Conservation (phyloP, 2,888 invertebrate genomes). For the Podabrus alpinus region DNA sequence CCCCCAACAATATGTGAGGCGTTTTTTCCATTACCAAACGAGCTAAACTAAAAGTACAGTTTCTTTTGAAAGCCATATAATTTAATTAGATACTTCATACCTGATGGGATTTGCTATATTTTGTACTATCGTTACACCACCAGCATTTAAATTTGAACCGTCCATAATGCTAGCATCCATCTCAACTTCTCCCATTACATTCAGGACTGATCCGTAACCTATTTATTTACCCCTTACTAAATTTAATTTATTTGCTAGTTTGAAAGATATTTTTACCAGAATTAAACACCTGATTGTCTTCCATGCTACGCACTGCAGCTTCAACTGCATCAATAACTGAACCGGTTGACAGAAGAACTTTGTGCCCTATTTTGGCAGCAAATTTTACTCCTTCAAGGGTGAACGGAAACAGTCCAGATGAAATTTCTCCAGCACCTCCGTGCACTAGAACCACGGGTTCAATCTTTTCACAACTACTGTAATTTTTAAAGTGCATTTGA, state of each 20-base stretch:
- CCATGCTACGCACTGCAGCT: slow-evolving; percentile 77
- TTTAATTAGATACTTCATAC: slow-evolving; percentile 22
- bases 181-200: slow-evolving; percentile 75
- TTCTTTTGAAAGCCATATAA: no score
- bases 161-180: slow-evolving; percentile 87
- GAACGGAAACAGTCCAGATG: no score
- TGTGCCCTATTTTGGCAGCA: slow-evolving; percentile 67
- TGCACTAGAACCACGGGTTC: slow-evolving; percentile 74
- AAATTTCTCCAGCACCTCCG: slow-evolving; percentile 81
- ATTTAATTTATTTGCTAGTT: background rate
- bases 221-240: background rate
- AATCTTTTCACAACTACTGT: slow-evolving; percentile 49
- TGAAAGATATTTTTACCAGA: slow-evolving; percentile 61
- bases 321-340: slow-evolving; percentile 76
- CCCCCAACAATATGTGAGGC: slow-evolving; percentile 75
- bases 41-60: slow-evolving; percentile 60
- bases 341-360: slow-evolving; percentile 60
- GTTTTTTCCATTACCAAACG: slow-evolving; percentile 75
- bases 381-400: slow-evolving; percentile 69
- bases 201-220: slow-evolving; percentile 80
- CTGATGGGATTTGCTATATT: slow-evolving; percentile 77
- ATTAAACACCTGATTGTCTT: slow-evolving; percentile 79
- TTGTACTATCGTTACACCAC: slow-evolving; percentile 75
- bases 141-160: slow-evolving; percentile 69
- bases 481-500: background rate